Evolutionary conservation across 2,113 vertebrate genomes (phyloP), one percentile per base, ranked within the genome.

Genomic region (Pangasianodon gigas): DNA sequence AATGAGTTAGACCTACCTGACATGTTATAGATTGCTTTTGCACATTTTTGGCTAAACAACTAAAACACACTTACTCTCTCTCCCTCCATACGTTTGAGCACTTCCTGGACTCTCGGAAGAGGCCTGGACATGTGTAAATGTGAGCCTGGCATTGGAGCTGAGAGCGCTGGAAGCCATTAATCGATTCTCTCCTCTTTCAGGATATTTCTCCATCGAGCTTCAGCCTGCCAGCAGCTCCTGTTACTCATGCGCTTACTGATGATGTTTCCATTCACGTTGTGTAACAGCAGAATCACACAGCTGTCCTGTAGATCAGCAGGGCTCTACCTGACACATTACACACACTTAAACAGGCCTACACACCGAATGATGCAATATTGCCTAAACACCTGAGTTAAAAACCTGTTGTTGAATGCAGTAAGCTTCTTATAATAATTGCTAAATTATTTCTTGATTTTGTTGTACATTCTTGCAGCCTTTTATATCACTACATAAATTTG

Each of bases 161-260:
- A 58, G 54, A 56, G 81, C 44, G 46, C 2, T 74, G 71, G 74
- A 87, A 79, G 37, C 54, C 74, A 87, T 87, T 79, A 79, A 88
- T 88, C 79, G 87, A 88, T 88, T 46, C 87, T 65, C 26, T 65
- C 75, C 10, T 65, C 52, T 58, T 80, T 81, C 58, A 81, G 58
- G 75, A 88, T 67, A 44, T 51, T 88, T 81, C 44, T 60, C 87
- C 14, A 54, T 84, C 21, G 37, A 48, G 81, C 51, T 44, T 41
- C 80, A n/a, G 60, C 18, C 71, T 87, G 67, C 29, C 60, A 83
- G 87, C n/a, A n/a, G 80, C 32, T 75, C 16, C 82, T 75, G 82
- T 52, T 84, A 71, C 80, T 74, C 48, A 10, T 4, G 37, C 8
- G 3, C 32, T 71, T 56, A 69, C 65, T 84, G 16, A 85, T 88